These are phyloP conservation scores for Apus apus DNA, from an alignment of 2,113 vertebrate genomes.

Conservation along the genomic window DNA sequence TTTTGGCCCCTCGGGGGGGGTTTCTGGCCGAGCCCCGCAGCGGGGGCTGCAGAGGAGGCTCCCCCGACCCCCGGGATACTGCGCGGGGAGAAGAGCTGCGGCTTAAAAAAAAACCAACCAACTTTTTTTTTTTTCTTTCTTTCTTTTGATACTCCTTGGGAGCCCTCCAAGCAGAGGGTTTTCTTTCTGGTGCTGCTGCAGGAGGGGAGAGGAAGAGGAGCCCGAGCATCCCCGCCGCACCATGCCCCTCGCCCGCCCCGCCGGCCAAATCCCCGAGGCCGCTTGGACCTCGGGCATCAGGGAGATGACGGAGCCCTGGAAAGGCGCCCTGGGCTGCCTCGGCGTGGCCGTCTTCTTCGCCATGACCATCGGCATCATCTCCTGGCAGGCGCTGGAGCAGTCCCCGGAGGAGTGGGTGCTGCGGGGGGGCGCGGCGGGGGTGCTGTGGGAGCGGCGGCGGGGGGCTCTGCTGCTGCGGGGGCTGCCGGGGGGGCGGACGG, in stretches of 20 bases:
- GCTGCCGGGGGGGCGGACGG: conserved; percentile 79
- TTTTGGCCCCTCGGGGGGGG: background rate
- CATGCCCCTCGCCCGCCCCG: background rate
- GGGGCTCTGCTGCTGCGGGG: conserved; percentile 85
- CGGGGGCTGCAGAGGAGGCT: too few species aligned
- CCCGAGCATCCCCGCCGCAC: background rate
- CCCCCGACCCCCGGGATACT: too few species aligned
- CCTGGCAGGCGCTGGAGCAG: conserved; percentile 94
- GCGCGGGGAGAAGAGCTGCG: too few species aligned
- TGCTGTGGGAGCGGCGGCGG: conserved; percentile 87
- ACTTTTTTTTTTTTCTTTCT: too few species aligned
- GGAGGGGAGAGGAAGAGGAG: background rate
- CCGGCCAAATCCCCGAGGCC: background rate
- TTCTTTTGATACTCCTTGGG: too few species aligned
- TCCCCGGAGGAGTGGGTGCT: conserved; percentile 91
- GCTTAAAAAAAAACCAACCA: too few species aligned
- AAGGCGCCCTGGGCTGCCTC: conserved; percentile 88
- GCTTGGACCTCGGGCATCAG: conserved; percentile 78
- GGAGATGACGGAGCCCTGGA: conserved; percentile 95
- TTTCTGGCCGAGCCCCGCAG: too few species aligned
- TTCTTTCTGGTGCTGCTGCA: background rate
- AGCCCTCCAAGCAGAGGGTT: background rate
- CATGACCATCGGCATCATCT: conserved; percentile 94
- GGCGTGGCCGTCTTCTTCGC: conserved; percentile 90
- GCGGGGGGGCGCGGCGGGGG: conserved; percentile 80